Conservation (phyloP, 2,113 vertebrate species). For the Urocitellus parryii region DNA sequence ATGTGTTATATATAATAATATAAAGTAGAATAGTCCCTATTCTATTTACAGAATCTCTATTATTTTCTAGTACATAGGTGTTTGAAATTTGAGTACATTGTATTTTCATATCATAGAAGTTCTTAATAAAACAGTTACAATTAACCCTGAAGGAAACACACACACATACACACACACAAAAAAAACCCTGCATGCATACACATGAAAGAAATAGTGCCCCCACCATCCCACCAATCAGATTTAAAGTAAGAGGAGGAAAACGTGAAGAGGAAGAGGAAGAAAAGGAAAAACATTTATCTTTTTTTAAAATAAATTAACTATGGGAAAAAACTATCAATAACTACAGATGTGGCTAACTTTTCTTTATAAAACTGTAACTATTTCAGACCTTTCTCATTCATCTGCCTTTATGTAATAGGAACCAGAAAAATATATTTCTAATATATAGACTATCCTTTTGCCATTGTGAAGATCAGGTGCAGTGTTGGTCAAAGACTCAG, state of each 20-base stretch:
- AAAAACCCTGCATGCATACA: neutral
- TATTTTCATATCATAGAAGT: neutral
- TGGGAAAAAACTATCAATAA: neutral
- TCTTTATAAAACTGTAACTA: neutral
- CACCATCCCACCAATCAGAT: neutral
- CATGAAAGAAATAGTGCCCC: neutral
- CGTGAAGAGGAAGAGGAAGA: neutral
- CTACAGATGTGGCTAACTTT: neutral
- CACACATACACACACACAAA: rapidly evolving
- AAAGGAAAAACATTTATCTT: neutral
- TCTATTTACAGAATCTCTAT: too few relatives aligned
- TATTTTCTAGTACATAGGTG: neutral
- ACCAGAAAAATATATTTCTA: neutral
- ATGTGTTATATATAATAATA: too few relatives aligned
- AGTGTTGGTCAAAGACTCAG: neutral
- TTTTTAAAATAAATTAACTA: neutral
- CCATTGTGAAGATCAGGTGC: neutral
- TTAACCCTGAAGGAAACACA: neutral
- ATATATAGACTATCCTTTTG: neutral
- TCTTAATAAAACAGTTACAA: neutral
- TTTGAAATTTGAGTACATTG: neutral
- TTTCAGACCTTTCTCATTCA: neutral
- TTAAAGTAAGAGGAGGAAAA: neutral
- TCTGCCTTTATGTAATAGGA: neutral
- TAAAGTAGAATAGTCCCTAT: too few relatives aligned